phyloP scores from a whole-genome alignment of 2,113 vertebrate species.

The Dolichallabes microphthalmus region DNA sequence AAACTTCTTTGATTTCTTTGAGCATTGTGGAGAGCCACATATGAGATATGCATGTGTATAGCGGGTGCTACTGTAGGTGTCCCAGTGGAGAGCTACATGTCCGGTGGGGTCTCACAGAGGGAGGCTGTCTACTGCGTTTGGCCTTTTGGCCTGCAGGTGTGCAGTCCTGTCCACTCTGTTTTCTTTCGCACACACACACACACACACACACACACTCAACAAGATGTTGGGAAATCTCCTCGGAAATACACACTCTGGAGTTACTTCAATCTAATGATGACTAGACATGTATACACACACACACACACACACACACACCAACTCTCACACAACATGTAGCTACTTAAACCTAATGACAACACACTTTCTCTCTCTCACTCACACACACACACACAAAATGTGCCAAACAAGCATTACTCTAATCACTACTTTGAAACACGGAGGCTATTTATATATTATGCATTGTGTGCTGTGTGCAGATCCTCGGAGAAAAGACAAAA shows the following conservation, averaged over 20 bases:
- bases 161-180: constrained; percentile 38
- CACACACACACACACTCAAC: constrained; percentile 23
- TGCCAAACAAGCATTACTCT: constrained; percentile 66
- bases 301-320: too few relatives aligned
- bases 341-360: constrained; percentile 16
- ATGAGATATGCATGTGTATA: constrained; percentile 21
- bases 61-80: constrained; percentile 32
- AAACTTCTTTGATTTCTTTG: constrained; percentile 60
- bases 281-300: constrained; percentile 11
- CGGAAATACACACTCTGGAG: neutral
- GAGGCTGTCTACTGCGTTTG: constrained; percentile 66
- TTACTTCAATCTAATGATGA: constrained; percentile 10
- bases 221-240: constrained; percentile 14
- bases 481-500: constrained; percentile 60
- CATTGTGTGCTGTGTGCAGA: constrained; percentile 65
- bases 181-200: neutral
- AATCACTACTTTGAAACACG: constrained; percentile 63
- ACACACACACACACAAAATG: constrained; percentile 45
- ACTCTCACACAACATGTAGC: constrained; percentile 23
- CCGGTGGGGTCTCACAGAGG: constrained; percentile 59
- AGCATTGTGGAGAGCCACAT: constrained; percentile 22
- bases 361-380: constrained; percentile 22
- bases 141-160: constrained; percentile 71
- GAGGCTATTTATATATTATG: constrained; percentile 64
- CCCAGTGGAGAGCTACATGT: constrained; percentile 42